A percentile compares a stretch with the other conserved stretches of the same genome.
Evolutionary conservation across 2,113 vertebrate species (phyloP).

Genomic region (Cyanistes caeruleus): DNA sequence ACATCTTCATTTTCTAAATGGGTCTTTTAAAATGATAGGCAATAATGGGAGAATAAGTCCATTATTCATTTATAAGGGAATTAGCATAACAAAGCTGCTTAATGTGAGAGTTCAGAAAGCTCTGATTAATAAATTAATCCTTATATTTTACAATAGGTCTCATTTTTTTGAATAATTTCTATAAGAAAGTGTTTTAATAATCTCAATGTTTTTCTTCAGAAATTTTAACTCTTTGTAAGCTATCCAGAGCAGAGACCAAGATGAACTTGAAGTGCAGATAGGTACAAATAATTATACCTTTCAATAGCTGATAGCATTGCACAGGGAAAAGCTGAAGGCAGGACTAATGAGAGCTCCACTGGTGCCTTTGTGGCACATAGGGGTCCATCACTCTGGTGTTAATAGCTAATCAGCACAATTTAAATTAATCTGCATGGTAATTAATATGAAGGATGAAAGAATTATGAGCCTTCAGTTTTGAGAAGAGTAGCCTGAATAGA

Average conservation of each 20-base stretch:
- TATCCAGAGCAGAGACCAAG: background rate
- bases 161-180: conserved; percentile 64
- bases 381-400: background rate
- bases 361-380: background rate
- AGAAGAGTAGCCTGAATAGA: background rate
- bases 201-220: background rate
- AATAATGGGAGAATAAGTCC: conserved; percentile 74
- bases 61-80: conserved; percentile 78
- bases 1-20: conserved; percentile 77
- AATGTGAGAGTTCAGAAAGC: conserved; percentile 76
- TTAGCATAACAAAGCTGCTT: conserved; percentile 80
- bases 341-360: background rate
- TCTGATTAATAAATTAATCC: conserved; percentile 81
- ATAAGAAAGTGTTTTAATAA: conserved; percentile 40
- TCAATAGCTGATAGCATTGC: background rate
- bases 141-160: conserved; percentile 72
- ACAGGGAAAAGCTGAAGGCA: background rate
- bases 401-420: background rate
- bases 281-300: background rate
- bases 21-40: conserved; percentile 74
- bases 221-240: conserved; percentile 65
- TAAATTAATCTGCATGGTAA: background rate
- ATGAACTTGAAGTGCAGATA: background rate
- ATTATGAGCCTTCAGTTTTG: background rate
- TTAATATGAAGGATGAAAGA: background rate